Conservation (phyloP, 2,113 vertebrate genomes). For the Poeciliopsis occidentalis region DNA sequence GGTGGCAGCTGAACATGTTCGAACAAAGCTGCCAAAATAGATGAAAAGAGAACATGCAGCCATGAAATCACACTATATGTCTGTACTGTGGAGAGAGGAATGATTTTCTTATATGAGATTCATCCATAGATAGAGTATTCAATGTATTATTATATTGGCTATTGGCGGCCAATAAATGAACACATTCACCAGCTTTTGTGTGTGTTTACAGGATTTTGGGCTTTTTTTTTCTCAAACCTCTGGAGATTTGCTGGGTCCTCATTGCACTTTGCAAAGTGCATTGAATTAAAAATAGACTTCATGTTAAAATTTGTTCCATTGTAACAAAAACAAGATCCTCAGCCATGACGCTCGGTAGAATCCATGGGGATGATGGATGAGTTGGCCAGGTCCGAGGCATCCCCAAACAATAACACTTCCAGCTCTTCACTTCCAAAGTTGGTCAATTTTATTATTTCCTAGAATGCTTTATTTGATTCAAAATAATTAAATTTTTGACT, state of each 20-base stretch:
- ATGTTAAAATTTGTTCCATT: not conserved
- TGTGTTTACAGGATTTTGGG: not conserved
- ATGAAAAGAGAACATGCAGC: not conserved
- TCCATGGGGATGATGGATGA: no score
- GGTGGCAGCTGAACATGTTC: slow-evolving; percentile 45
- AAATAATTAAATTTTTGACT: no score
- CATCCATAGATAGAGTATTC: not conserved
- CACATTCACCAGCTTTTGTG: not conserved
- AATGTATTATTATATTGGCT: not conserved
- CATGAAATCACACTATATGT: not conserved
- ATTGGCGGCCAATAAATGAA: not conserved
- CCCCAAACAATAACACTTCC: no score
- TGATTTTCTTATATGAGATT: not conserved
- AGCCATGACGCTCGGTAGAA: no score
- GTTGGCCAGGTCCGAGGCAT: no score
- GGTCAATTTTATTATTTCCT: no score
- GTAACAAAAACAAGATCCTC: no score
- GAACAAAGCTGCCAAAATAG: slow-evolving; percentile 24
- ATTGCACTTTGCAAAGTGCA: not conserved
- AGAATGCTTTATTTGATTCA: no score
- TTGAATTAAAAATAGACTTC: not conserved
- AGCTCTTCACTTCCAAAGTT: no score
- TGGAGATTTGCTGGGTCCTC: no score
- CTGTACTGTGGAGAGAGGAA: not conserved
- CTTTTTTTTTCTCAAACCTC: not conserved